Percentiles rank a stretch among this genome's conserved stretches.
Conservation (phyloP, 2,888 invertebrate species). For the Hemistola chrysoprasaria region DNA sequence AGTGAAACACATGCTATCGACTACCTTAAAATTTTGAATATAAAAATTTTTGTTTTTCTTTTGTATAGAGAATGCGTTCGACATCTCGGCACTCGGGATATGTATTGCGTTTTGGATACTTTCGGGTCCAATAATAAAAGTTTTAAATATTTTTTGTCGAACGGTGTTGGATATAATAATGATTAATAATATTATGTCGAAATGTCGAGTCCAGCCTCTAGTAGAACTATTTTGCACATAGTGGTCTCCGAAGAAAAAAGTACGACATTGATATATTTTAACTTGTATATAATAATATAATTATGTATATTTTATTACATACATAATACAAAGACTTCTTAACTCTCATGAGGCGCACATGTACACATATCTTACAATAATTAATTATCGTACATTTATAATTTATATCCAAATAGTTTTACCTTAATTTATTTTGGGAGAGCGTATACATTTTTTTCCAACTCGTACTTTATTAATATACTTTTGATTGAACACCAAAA, state of each 20-base stretch:
- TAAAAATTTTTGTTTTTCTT: slow-evolving; percentile 70
- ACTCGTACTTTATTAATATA: slow-evolving; percentile 74
- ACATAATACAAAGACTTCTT: slow-evolving; percentile 80
- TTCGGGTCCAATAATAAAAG: slow-evolving; percentile 27
- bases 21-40: slow-evolving; percentile 79
- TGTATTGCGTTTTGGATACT: slow-evolving; percentile 63
- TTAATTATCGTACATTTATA: slow-evolving; percentile 72
- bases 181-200: slow-evolving; percentile 51
- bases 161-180: slow-evolving; percentile 35
- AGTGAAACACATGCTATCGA: slow-evolving; percentile 71
- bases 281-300: slow-evolving; percentile 77
- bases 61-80: slow-evolving; percentile 56
- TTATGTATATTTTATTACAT: slow-evolving; percentile 79
- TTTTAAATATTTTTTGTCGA: slow-evolving; percentile 22
- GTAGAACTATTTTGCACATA: slow-evolving; percentile 62
- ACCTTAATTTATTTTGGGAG: slow-evolving; percentile 77
- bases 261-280: slow-evolving; percentile 67
- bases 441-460: slow-evolving; percentile 79
- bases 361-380: slow-evolving; percentile 75
- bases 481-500: slow-evolving; percentile 80
- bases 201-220: slow-evolving; percentile 61
- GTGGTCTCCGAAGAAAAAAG: slow-evolving; percentile 75
- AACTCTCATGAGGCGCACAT: slow-evolving; percentile 78
- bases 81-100: slow-evolving; percentile 72
- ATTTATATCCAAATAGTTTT: slow-evolving; percentile 78